Base-by-base conservation (phyloP, 2,113 vertebrate species). In the Cyprinodon variegatus region DNA sequence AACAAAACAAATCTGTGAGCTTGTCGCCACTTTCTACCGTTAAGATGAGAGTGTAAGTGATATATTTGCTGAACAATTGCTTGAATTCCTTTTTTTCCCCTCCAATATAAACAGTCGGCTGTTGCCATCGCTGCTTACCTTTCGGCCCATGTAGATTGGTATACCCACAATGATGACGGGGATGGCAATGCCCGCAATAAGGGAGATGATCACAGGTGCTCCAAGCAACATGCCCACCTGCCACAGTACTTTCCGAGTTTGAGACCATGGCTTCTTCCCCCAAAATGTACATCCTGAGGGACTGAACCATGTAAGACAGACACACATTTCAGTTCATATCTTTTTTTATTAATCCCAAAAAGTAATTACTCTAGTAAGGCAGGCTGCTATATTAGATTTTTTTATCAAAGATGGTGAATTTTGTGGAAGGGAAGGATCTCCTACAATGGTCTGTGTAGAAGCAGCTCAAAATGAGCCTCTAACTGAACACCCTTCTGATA, bases 211-310 rank as follows among this genome's bases (percentile, higher is more conserved):
- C 91, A 97, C 93, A 0, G 96, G 96, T 0, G 95, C 96, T 78
- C 96, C 96, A 29, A 96, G 94, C 86, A 96, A 92, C 96, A 96
- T 95, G 87, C 95, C 96, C 92, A 96, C 95, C 91, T 96, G 96
- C 96, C 96, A 96, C 45, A 96, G 92, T 81, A 96, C 93, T 89
- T 96, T 96, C 70, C 94, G 90, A 37, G 94, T 96, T 85, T 95
- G 93, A 4, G 95, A 96, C 96, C 96, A 96, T 0, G 95, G 96
- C 92, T 95, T 95, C 93, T 96, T 96, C 67, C 96, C 96, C 96
- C 96, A 96, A 88, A 97, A 96, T 3, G 96, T 96, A 85, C 96
- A 97, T 83, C 96, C 96, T 72, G 96, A 96, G 74, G 96, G 96
- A 92, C 96, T 96, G 90, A 87, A 65, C 83, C 40, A 85, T 59